Percentiles rank a stretch among this genome's conserved stretches.
phyloP scores from a whole-genome alignment of 1,140 invertebrate species.

The Drosophila parabipectinata region DNA sequence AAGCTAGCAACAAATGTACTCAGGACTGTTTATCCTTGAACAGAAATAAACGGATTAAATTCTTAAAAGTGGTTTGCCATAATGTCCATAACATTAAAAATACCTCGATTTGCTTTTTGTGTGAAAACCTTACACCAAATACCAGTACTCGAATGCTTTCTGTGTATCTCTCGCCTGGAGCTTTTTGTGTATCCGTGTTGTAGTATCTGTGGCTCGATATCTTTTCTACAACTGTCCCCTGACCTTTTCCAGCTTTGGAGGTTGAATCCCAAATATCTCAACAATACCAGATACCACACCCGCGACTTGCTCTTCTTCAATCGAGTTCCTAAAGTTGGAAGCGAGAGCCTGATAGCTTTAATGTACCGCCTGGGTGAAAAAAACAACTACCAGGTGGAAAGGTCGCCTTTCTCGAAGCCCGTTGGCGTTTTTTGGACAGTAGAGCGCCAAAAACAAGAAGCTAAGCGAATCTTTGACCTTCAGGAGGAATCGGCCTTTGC shows the following conservation, averaged over 20 bases:
- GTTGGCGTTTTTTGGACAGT: constrained; percentile 21
- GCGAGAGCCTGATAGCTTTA: constrained; percentile 94
- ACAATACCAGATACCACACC: constrained; percentile 90
- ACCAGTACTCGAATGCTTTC: constrained; percentile 26
- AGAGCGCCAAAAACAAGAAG: constrained; percentile 41
- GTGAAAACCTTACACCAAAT: background rate
- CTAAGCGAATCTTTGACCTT: constrained; percentile 26
- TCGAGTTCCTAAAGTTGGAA: constrained; percentile 92
- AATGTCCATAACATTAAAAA: background rate
- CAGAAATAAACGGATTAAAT: background rate
- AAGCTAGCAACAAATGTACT: constrained; percentile 25
- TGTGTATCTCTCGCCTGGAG: constrained; percentile 19
- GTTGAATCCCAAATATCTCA: constrained; percentile 85
- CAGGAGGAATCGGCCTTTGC: constrained; percentile 58
- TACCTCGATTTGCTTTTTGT: constrained; percentile 6
- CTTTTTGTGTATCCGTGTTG: constrained; percentile 38
- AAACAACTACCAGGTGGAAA: constrained; percentile 86
- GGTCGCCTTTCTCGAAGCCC: constrained; percentile 32
- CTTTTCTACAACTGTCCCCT: constrained; percentile 88
- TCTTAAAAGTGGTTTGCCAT: background rate
- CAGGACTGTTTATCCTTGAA: constrained; percentile 15
- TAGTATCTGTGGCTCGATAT: constrained; percentile 11
- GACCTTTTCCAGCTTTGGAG: constrained; percentile 51
- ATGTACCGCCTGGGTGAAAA: constrained; percentile 88
- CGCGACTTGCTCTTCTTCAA: constrained; percentile 93